Base-by-base conservation (phyloP, 2,797 vertebrate genomes). In the Macropodus opercularis region DNA sequence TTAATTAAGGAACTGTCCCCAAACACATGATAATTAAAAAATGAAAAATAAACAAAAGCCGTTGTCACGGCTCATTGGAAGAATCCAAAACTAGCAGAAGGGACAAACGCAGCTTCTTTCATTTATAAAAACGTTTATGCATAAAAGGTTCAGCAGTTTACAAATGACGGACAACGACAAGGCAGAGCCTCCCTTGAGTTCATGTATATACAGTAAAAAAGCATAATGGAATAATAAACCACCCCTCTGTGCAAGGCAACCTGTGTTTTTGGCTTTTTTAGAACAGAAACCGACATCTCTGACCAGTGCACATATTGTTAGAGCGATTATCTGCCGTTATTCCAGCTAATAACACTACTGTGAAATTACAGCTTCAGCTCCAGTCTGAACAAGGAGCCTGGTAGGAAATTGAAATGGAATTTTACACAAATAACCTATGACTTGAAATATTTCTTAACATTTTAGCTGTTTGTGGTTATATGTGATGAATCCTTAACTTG, bases 71-170 rank as follows among this genome's bases (percentile, higher is more conserved):
- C n/a, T n/a, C n/a, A n/a, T n/a, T n/a, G n/a, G n/a, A n/a, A n/a
- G n/a, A n/a, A n/a, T n/a, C n/a, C n/a, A n/a, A n/a, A n/a, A n/a
- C n/a, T 26, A 26, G 26, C 26, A 26, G 13, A 42, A 24, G 17
- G 23, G 14, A 40, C 29, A 61, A 62, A 49, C 39, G 6, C n/a
- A 3, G 39, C 36, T 15, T 31, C n/a, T 12, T 3, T 59, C 1
- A 2, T 34, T 0, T 9, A 55, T 51, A 64, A 72, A 79, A 46
- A 24, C 24, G 41, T 73, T 71, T 68, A 75, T 59, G 51, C 40
- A 38, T 49, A 64, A 32, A 73, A 75, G 39, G 49, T 34, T 52
- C 17, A 23, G 31, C 43, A 46, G 48, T 5, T 57, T 62, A 55
- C 15, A 61, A 17, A 47, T 34, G 26, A 18, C 17, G 52, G 15